phyloP scores from a whole-genome alignment of 2,888 invertebrate genomes.

The Nebria salina region DNA sequence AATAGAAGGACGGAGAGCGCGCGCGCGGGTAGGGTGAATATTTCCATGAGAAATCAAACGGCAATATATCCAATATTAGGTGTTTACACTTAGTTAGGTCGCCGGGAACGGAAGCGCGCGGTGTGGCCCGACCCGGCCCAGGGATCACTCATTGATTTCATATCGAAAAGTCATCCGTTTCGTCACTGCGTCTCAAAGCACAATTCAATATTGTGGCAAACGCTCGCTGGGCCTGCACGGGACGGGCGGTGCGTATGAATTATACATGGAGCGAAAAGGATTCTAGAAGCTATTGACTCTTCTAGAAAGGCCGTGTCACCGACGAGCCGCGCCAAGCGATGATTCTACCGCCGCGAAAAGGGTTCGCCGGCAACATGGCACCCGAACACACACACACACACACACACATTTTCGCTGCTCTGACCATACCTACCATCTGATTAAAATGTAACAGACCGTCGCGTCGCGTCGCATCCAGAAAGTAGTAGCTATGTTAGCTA shows the following conservation, averaged over 20 bases:
- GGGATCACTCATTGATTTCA: conserved; percentile 53
- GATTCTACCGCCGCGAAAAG: not conserved
- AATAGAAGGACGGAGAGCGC: not conserved
- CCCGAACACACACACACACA: not conserved
- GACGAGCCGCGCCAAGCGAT: not conserved
- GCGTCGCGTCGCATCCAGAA: too few relatives aligned
- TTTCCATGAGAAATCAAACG: conserved; percentile 47
- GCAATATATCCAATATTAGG: conserved; percentile 50
- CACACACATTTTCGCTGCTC: not conserved
- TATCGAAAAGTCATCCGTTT: conserved; percentile 53
- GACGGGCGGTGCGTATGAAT: conserved; percentile 50
- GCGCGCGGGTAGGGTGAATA: conserved; percentile 26
- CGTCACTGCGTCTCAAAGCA: conserved; percentile 21
- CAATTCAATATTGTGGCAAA: conserved; percentile 53
- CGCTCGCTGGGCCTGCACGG: too few relatives aligned
- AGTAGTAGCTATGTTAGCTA: too few relatives aligned
- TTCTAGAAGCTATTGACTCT: conserved; percentile 20
- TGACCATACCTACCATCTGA: not conserved
- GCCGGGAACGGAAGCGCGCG: conserved; percentile 6
- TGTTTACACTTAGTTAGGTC: conserved; percentile 53
- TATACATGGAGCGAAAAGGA: conserved; percentile 51
- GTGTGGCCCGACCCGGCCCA: conserved; percentile 17
- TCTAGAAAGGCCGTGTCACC: not conserved
- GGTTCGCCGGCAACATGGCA: not conserved
- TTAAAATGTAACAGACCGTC: not conserved